These are phyloP conservation scores for Nasua narica DNA, from an alignment of 2,797 vertebrate genomes.

Conservation along the genomic window DNA sequence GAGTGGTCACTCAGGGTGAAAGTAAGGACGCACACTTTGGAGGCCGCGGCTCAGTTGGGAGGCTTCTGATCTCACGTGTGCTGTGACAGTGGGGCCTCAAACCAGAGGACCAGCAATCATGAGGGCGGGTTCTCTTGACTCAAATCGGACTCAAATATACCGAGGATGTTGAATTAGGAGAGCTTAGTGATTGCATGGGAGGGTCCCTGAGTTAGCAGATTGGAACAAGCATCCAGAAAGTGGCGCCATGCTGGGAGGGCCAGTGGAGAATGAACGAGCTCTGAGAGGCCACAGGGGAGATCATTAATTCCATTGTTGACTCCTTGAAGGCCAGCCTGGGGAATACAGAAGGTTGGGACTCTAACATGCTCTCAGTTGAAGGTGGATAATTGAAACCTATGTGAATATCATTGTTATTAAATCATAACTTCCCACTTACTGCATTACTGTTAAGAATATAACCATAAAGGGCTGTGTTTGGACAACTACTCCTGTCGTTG, in stretches of 20 bases:
- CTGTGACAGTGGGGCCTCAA: not conserved
- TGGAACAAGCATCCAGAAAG: not conserved
- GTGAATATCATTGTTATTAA: not conserved
- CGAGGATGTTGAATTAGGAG: not conserved
- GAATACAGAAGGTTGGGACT: not conserved
- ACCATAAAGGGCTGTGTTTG: not conserved
- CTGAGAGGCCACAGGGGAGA: not conserved
- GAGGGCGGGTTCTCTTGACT: not conserved
- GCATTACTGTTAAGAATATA: not conserved
- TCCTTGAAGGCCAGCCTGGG: not conserved
- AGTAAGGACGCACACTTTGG: not conserved
- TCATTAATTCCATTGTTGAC: not conserved
- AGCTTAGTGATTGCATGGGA: not conserved
- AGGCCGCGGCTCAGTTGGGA: not conserved
- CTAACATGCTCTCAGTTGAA: not conserved
- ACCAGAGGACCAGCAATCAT: not conserved
- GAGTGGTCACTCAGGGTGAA: not conserved
- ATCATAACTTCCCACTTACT: not conserved
- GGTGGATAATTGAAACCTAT: not conserved
- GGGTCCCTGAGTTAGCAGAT: not conserved
- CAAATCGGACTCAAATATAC: not conserved
- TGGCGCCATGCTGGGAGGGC: not conserved
- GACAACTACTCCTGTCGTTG: not conserved
- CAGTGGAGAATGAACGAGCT: not conserved
- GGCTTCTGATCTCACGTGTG: not conserved